Evolutionary conservation across 2,888 invertebrate species (phyloP), one percentile per base, ranked within the genome.

Genomic region (Serrognathus titanus): DNA sequence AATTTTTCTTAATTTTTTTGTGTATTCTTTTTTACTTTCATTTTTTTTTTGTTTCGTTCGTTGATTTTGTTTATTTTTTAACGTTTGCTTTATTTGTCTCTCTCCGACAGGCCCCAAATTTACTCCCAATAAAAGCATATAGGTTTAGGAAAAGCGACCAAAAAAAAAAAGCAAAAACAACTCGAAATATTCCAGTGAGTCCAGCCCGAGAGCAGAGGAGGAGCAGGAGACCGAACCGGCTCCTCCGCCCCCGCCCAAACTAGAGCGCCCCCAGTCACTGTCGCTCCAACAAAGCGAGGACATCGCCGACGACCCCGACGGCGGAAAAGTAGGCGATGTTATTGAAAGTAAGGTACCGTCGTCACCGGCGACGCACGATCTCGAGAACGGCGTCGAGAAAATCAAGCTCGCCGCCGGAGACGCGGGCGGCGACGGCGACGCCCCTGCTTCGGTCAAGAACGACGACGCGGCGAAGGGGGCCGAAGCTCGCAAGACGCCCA

Each of bases 231-330:
- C 58, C 52, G 47, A 55, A 41, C 56, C 47, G 53, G 50, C 53
- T 50, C 37, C 38, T 35, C 13, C 48, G 50, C 9, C 40, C 48
- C 3, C 47, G 48, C 71, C 71, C 57, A 76, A 75, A 72, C 69
- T 75, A 61, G 75, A 76, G 66, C 78, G 79, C 69, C 80, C 79
- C 68, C 78, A 77, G 71, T 79, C 81, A 71, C 78, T 82, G 70
- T 79, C 80, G 70, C 79, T 77, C 68, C 77, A 75, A 74, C 77
- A 77, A 71, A 79, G 77, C 75, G 79, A 74, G 71, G 77, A 77
- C 70, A 71, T 49, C 20, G 49, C 53, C 37, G 36, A 54, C 8
- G 58, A 59, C n/a, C 55, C 63, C 40, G 61, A 56, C 6, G 62
- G 58, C 36, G 51, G 53, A 31, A 57, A 48, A 20, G 56, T 37